Percentiles rank a stretch among this genome's conserved stretches.
These are phyloP conservation scores for Steinernema hermaphroditum DNA, from an alignment of 2,888 invertebrate species.

Conservation along the genomic window DNA sequence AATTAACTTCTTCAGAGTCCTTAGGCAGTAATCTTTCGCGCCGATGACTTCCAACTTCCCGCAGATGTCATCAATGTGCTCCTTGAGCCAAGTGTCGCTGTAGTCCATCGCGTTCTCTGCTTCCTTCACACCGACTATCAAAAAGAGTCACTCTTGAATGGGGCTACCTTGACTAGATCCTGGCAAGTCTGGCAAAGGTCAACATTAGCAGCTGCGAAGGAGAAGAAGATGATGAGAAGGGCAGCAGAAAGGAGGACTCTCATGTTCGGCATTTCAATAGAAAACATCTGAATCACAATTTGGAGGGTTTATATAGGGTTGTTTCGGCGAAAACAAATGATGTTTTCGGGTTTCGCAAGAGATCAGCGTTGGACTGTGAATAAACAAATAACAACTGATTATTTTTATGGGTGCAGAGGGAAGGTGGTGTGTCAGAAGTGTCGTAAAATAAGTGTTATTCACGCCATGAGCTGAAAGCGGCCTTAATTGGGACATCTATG, in stretches of 20 bases:
- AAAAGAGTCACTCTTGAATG: not conserved
- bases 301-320: too few species aligned
- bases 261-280: too few species aligned
- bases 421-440: too few species aligned
- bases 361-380: too few species aligned
- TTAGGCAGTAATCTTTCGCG: not conserved
- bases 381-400: too few species aligned
- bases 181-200: not conserved
- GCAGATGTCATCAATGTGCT: not conserved
- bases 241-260: not conserved
- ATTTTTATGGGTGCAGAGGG: too few species aligned
- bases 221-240: not conserved
- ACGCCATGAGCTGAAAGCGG: too few species aligned
- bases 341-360: too few species aligned
- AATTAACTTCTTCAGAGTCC: not conserved
- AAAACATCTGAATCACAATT: too few species aligned
- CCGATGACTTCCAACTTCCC: not conserved
- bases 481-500: too few species aligned
- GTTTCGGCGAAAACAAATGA: too few species aligned
- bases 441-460: too few species aligned
- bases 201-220: not conserved
- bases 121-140: not conserved
- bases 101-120: not conserved
- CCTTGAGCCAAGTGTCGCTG: not conserved
- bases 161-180: not conserved